Percentiles rank a stretch among this genome's conserved stretches.
These are phyloP conservation scores for Fopius arisanus DNA, from an alignment of 1,140 invertebrate genomes.

Conservation along the genomic window DNA sequence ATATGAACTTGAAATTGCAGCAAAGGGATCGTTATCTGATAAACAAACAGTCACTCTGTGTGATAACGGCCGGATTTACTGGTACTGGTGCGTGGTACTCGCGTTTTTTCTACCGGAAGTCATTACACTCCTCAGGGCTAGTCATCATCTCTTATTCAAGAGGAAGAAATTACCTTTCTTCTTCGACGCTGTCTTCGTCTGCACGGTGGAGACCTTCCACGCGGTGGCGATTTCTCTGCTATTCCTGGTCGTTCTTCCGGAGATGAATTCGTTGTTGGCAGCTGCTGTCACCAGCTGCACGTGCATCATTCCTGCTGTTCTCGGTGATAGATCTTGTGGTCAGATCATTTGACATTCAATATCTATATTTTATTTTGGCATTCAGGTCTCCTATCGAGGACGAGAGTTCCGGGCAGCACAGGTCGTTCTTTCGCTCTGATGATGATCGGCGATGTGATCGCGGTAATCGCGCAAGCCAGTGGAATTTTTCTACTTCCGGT, in stretches of 20 bases:
- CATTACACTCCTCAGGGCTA: conserved; percentile 78
- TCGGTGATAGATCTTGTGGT: conserved; percentile 62
- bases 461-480: conserved; percentile 56
- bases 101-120: conserved; percentile 85
- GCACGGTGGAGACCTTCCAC: conserved; percentile 82
- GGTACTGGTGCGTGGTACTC: conserved; percentile 89
- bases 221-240: conserved; percentile 82
- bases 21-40: conserved; percentile 67
- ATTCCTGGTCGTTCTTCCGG: conserved; percentile 84
- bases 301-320: conserved; percentile 81
- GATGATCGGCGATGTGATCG: conserved; percentile 62
- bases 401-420: conserved; percentile 44
- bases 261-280: conserved; percentile 88
- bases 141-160: conserved; percentile 86
- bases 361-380: too few species aligned
- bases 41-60: conserved; percentile 76
- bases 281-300: conserved; percentile 90
- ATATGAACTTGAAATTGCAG: conserved; percentile 27
- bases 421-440: conserved; percentile 21
- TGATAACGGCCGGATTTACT: conserved; percentile 80
- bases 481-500: conserved; percentile 40
- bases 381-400: conserved; percentile 63
- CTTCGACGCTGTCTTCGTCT: conserved; percentile 70
- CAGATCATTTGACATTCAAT: too few species aligned
- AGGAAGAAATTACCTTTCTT: conserved; percentile 67